Base-by-base conservation (phyloP, 2,797 vertebrate genomes). In the Rhynchotus rufescens region DNA sequence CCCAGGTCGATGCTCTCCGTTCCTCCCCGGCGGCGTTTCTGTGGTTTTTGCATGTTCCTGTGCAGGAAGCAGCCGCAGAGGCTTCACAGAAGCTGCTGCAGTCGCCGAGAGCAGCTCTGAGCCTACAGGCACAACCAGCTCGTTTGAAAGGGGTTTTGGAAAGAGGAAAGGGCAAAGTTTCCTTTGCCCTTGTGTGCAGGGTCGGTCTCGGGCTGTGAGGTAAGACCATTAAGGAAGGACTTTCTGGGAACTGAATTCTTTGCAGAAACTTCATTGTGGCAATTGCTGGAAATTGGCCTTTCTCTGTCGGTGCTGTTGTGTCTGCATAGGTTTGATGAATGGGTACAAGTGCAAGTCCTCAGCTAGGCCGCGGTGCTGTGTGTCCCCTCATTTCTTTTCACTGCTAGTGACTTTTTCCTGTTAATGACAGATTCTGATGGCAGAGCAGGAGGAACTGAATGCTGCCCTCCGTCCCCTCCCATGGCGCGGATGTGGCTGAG, bases 31-130 rank as follows among this genome's bases (percentile, higher is more conserved):
- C 10, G 26, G 47, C 44, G 56, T 28, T 38, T 80, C 57, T 85
- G 88, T 85, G 88, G 88, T 80, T 90, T 90, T 90, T 52, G 65
- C 61, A 62, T 80, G 30, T 19, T 75, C 66, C 47, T 80, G 69
- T 64, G 74, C 82, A 85, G 82, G 81, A 90, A 85, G 76, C 64
- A 69, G n/a, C 68, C 56, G 21, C 69, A 69, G 69, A 83, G 65
- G 64, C 56, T 72, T 69, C 36, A n/a, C 69, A 66, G 69, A 36
- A 74, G 54, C 34, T 49, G n/a, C 28, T 69, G 38, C 79, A 75
- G 42, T 56, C 25, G 49, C 57, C 26, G 57, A 28, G 79, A 69
- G 62, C 56, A 75, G 64, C 79, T 64, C n/a, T 16, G 51, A 42
- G 40, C 64, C 52, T 67, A 40, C 75, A 78, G 23, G 30, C 44